Percentiles rank a stretch among this genome's conserved stretches.
phyloP scores from a whole-genome alignment of 2,113 vertebrate genomes.

The Lagenorhynchus albirostris region DNA sequence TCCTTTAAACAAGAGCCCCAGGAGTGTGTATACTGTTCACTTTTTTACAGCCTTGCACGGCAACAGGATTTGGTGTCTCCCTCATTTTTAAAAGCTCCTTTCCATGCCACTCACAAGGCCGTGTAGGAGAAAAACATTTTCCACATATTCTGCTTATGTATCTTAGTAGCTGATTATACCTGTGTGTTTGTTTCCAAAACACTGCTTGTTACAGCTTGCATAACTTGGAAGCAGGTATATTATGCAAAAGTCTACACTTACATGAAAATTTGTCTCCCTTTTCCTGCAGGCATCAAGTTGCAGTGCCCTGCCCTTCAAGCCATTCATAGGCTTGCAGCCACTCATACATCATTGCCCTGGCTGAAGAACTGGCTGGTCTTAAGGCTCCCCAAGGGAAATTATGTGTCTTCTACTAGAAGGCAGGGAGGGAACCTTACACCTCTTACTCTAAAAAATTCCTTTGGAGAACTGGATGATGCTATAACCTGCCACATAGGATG shows the following conservation, averaged over 20 bases:
- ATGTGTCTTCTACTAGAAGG: not conserved
- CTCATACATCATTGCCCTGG: not conserved
- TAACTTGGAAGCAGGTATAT: slow-evolving; percentile 12
- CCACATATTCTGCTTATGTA: not conserved
- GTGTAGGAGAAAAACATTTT: not conserved
- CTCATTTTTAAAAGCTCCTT: slow-evolving; percentile 17
- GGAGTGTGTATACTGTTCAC: slow-evolving; percentile 18
- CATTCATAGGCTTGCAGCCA: not conserved
- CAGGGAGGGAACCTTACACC: not conserved
- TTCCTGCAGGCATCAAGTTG: slow-evolving; percentile 31
- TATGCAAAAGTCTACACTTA: slow-evolving; percentile 41
- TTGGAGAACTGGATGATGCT: slow-evolving; percentile 1
- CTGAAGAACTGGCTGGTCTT: not conserved
- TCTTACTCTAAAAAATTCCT: slow-evolving; percentile 43
- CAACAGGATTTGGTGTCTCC: slow-evolving; percentile 37
- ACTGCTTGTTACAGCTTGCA: slow-evolving; percentile 61
- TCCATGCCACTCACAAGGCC: not conserved
- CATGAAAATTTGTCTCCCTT: slow-evolving; percentile 2
- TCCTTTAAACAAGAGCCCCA: not conserved
- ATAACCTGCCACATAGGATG: not conserved
- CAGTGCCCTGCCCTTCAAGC: slow-evolving; percentile 43
- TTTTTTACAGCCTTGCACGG: slow-evolving; percentile 12
- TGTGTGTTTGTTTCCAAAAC: slow-evolving; percentile 67
- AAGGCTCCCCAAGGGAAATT: not conserved
- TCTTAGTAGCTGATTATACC: slow-evolving; percentile 66